Percentiles rank a stretch among this genome's conserved stretches.
Conservation (phyloP, 2,888 invertebrate species). For the Serrognathus titanus region DNA sequence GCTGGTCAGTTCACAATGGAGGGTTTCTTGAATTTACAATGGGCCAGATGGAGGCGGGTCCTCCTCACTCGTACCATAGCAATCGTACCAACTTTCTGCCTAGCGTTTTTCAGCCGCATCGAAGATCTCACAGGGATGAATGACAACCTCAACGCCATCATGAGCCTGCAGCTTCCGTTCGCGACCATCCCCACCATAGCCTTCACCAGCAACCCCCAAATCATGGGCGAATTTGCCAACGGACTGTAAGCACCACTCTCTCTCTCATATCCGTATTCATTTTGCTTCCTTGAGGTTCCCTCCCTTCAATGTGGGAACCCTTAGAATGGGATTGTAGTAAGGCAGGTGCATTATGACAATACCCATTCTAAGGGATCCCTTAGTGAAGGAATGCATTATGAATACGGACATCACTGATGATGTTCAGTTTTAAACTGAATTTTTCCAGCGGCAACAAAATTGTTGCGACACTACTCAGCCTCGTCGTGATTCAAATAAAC, state of each 20-base stretch:
- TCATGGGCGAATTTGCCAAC: slow-evolving; percentile 85
- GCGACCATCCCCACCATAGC: slow-evolving; percentile 83
- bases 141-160: slow-evolving; percentile 79
- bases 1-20: slow-evolving; percentile 90
- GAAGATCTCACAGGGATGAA: slow-evolving; percentile 76
- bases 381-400: too few species aligned
- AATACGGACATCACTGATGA: too few species aligned
- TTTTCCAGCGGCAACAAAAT: slow-evolving; percentile 65
- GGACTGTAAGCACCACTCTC: slow-evolving; percentile 59
- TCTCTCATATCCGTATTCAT: too few species aligned
- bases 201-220: slow-evolving; percentile 71
- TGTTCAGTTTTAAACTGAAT: slow-evolving; percentile 1
- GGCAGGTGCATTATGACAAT: too few species aligned
- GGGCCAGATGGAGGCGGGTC: slow-evolving; percentile 85
- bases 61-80: slow-evolving; percentile 81
- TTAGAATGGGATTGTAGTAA: too few species aligned
- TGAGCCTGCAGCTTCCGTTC: slow-evolving; percentile 84
- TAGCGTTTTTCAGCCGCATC: slow-evolving; percentile 66
- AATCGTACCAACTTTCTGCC: slow-evolving; percentile 68
- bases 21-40: slow-evolving; percentile 79
- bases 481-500: slow-evolving; percentile 74
- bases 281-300: too few species aligned
- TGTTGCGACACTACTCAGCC: slow-evolving; percentile 62
- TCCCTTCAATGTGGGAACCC: too few species aligned
- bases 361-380: too few species aligned